Evolutionary conservation across 2,797 vertebrate species (phyloP).

Genomic region (Rhynchonycteris naso): DNA sequence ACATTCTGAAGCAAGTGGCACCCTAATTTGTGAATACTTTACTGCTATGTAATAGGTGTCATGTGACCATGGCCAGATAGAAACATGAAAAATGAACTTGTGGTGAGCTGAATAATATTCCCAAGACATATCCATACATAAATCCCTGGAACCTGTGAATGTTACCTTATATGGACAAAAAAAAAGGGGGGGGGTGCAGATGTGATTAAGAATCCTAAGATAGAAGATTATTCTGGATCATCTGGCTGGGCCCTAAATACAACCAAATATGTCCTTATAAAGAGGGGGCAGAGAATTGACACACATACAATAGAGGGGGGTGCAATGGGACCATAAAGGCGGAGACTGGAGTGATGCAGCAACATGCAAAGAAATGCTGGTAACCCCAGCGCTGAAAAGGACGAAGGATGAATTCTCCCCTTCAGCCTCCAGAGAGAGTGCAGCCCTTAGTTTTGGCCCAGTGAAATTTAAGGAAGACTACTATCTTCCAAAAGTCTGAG

Average conservation of each 20-base stretch:
- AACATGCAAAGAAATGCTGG: background rate
- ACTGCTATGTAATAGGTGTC: no score
- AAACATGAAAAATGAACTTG: background rate
- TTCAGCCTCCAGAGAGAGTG: background rate
- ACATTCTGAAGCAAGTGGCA: background rate
- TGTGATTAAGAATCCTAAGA: background rate
- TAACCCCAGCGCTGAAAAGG: background rate
- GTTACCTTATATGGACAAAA: background rate
- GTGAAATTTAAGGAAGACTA: background rate
- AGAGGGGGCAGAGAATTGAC: background rate
- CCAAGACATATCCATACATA: background rate
- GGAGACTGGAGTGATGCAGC: background rate
- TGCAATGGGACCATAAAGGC: background rate
- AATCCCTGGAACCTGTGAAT: background rate
- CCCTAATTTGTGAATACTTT: background rate
- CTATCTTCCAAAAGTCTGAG: background rate
- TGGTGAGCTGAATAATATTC: background rate
- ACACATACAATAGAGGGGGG: background rate
- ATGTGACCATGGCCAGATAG: background rate
- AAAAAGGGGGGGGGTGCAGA: background rate
- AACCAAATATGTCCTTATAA: background rate
- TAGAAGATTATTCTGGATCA: background rate
- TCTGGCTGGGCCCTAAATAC: background rate
- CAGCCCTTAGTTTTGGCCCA: background rate
- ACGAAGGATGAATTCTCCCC: background rate